Base-by-base conservation (phyloP, 2,113 vertebrate species). In the Epinephelus fuscoguttatus region DNA sequence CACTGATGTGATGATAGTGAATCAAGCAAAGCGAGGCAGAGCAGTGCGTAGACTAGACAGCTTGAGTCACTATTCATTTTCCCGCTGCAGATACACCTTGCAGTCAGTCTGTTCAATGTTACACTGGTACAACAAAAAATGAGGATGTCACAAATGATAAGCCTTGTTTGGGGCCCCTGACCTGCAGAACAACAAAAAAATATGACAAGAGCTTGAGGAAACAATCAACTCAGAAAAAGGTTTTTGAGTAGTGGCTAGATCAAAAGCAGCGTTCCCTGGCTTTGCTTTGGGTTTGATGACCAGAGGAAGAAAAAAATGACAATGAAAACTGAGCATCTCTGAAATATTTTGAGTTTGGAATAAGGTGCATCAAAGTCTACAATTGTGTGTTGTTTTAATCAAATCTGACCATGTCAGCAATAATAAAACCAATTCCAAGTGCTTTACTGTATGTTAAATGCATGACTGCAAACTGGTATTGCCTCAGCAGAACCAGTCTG, bases 41-140 rank as follows among this genome's bases (percentile, higher is more conserved):
- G 81, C 71, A 80, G 69, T 71, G 62, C 79, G 13, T 49, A 33
- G 64, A 87, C 69, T 25, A 81, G 70, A 90, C 78, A 88, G 85
- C 82, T 62, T 12, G 1, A 79, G 82, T 88, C 88, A 86, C 84
- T 71, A 70, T 84, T 90, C 82, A 85, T 92, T 90, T 85, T 57
- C 13, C 68, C n/a, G 52, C 50, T 25, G 79, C 86, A 62, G 55
- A 80, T 61, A 15, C 70, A 86, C 57, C 74, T 84, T 19, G 13
- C 75, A 73, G 81, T 84, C 81, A 50, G 52, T 85, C 70, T 70
- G 67, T 64, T 86, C 72, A 13, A 30, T 66, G 62, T 71, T 81
- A 45, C 67, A 71, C 59, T 55, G 71, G 52, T 63, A 64, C 70
- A 69, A 42, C 27, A 62, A 81, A 70, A 71, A 81, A 88, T 75